These are phyloP conservation scores for Meandrina meandrites DNA, from an alignment of 92 coral and sea anemone species.

Conservation along the genomic window DNA sequence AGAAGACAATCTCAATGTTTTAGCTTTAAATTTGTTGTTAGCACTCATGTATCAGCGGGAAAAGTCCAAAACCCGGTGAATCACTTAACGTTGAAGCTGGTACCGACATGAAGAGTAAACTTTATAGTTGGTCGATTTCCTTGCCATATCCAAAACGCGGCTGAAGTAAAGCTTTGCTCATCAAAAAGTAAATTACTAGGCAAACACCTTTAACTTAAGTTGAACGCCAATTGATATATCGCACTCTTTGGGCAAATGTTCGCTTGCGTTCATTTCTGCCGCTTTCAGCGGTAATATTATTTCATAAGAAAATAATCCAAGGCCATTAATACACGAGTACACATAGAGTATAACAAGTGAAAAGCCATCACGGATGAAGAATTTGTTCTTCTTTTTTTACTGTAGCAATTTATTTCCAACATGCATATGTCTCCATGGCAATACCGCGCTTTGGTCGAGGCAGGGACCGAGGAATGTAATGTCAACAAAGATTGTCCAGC, in stretches of 20 bases:
- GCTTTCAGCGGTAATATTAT: background rate
- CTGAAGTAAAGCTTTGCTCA: background rate
- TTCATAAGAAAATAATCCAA: background rate
- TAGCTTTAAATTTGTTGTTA: background rate
- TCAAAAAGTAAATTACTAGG: background rate
- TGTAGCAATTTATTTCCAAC: constrained; percentile 65
- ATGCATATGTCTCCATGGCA: constrained; percentile 65
- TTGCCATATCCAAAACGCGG: too few relatives aligned
- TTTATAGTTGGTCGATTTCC: background rate
- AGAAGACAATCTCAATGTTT: background rate
- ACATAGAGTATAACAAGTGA: background rate
- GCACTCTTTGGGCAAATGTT: too few relatives aligned
- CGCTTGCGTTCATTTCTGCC: background rate
- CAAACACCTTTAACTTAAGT: too few relatives aligned
- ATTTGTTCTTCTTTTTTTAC: background rate
- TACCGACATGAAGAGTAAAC: background rate
- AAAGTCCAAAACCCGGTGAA: background rate
- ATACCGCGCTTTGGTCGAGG: constrained; percentile 48
- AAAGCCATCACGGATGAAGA: background rate
- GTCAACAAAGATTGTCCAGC: constrained; percentile 78
- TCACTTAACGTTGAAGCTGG: background rate
- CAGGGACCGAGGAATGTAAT: constrained; percentile 67
- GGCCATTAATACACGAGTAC: background rate
- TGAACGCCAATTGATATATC: too few relatives aligned
- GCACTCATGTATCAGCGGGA: background rate